Base-by-base conservation (phyloP, 1,140 invertebrate genomes). In the Lycorma delicatula region DNA sequence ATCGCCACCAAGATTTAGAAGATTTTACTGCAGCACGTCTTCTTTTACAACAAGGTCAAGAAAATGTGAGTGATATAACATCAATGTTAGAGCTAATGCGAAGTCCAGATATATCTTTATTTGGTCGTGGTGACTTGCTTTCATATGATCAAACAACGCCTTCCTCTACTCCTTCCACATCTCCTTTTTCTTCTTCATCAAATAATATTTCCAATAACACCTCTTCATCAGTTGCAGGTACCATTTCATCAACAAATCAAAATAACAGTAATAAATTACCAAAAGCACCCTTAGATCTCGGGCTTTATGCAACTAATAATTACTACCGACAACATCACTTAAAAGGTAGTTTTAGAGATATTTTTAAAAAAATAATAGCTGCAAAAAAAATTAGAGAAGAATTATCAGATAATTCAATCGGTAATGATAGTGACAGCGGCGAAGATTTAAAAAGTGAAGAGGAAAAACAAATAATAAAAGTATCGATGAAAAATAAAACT, bases 41-140 rank as follows among this genome's bases (percentile, higher is more conserved):
- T 28, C 80, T 84, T 62, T 68, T 44, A 18, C 41, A 69, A 51
- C 50, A 78, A 44, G 79, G 83, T 63, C 77, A 81, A 16, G 58
- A 31, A 13, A 77, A 75, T 36, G 77, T 81, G 3, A 62, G 64
- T 6, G 75, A 81, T 65, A 44, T 81, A 4, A 63, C 70, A 13
- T 70, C 71, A 3, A 74, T 84, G 67, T 73, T 77, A 20, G 69
- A 70, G 22, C 63, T 84, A 13, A 83, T 83, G 81, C 70, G 81
- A 64, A 79, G 75, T 59, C 81, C 74, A 20, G 79, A 82, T 63
- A 77, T 81, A 64, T 77, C 75, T 4, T 82, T 84, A 59, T 80
- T 81, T 23, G 76, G 81, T 23, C 66, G 83, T 29, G 72, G 72
- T 63, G 83, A 85, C 64, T 68, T 85, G 3, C 22, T 20, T 5